These are phyloP conservation scores for Neoniphon sammara DNA, from an alignment of 2,797 vertebrate species.

Conservation along the genomic window DNA sequence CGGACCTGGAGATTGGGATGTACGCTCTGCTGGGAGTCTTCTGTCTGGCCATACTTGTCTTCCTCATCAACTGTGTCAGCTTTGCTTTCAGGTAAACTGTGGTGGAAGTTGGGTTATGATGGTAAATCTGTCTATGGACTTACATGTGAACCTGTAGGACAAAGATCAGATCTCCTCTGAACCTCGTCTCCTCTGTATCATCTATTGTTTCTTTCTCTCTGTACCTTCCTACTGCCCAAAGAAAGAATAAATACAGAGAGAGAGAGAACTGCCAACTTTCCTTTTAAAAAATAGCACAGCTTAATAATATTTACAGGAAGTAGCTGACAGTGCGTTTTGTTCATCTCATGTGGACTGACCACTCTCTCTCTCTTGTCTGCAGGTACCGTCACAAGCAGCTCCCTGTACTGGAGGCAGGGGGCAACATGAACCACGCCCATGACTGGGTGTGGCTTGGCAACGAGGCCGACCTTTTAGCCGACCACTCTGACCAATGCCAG, in stretches of 20 bases:
- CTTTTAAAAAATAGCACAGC: not conserved
- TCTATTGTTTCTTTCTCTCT: too few relatives aligned
- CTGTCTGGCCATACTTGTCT: slow-evolving; percentile 96
- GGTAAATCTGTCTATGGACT: not conserved
- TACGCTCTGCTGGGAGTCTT: slow-evolving; percentile 96
- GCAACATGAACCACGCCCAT: slow-evolving; percentile 95
- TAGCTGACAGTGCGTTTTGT: not conserved
- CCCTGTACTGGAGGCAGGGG: slow-evolving; percentile 89
- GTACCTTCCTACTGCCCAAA: not conserved
- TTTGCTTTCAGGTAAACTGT: slow-evolving; percentile 90
- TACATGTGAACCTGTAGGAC: not conserved
- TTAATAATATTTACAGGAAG: not conserved
- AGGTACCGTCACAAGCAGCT: slow-evolving; percentile 95
- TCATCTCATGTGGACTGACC: not conserved
- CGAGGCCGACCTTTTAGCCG: slow-evolving; percentile 91
- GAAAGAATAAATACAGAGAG: not conserved
- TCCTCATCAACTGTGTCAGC: slow-evolving; percentile 96
- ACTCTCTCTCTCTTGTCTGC: slow-evolving; percentile 6
- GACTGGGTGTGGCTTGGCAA: slow-evolving; percentile 98
- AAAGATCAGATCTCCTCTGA: not conserved
- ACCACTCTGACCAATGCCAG: slow-evolving; percentile 87
- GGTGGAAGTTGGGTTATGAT: not conserved
- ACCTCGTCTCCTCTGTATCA: not conserved
- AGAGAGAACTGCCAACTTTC: not conserved
- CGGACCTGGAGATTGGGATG: slow-evolving; percentile 97